A percentile compares a stretch with the other conserved stretches of the same genome.
Evolutionary conservation across 2,797 vertebrate genomes (phyloP).

Genomic region (Acomys russatus): DNA sequence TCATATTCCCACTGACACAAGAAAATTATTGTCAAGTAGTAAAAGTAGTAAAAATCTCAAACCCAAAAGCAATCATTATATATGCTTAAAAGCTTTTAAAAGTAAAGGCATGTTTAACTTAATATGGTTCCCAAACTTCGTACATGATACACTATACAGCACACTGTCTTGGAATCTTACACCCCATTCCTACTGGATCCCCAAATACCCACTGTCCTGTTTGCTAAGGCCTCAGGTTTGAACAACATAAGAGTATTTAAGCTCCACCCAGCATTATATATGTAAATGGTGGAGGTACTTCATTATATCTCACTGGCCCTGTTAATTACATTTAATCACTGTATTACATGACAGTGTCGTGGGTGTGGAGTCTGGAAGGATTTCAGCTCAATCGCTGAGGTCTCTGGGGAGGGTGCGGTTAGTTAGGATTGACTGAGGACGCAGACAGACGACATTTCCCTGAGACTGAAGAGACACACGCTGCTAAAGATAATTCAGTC

Average conservation of each 20-base stretch:
- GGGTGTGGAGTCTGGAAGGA: neutral
- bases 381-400: neutral
- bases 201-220: neutral
- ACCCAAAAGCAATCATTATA: conserved; percentile 14
- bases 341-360: neutral
- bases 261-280: neutral
- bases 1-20: neutral
- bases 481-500: neutral
- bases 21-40: neutral
- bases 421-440: too few relatives aligned
- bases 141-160: neutral
- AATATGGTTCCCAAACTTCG: neutral
- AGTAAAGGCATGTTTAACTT: conserved; percentile 30
- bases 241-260: conserved; percentile 10
- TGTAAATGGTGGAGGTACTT: neutral
- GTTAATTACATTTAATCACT: neutral
- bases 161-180: neutral
- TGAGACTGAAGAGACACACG: neutral
- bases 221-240: conserved; percentile 14
- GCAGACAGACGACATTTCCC: neutral
- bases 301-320: neutral
- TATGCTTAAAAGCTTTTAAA: neutral
- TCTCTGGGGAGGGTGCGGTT: neutral
- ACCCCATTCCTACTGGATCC: neutral
- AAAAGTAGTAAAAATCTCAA: conserved; percentile 42